Base-by-base conservation (phyloP, 2,113 vertebrate species). In the Podarcis cretensis region DNA sequence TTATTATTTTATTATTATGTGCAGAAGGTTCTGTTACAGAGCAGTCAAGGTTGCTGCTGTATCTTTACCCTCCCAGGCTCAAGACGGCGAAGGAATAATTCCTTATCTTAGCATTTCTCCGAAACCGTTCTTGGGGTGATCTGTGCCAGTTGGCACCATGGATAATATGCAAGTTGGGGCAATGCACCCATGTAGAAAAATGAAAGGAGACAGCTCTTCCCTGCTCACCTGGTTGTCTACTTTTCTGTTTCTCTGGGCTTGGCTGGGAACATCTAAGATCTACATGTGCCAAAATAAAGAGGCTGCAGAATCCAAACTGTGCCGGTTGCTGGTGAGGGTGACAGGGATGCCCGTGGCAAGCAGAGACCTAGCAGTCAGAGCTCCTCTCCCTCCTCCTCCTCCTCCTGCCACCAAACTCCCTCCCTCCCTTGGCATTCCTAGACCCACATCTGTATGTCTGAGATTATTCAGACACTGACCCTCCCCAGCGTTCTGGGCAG, bases 401-500 rank as follows among this genome's bases (percentile, higher is more conserved):
- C 1, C 0, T 3, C 79, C 14, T 66, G 68, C 30, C 81, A n/a
- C 20, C 13, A 35, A 77, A 54, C 23, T 48, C 80, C 90, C 73
- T 84, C 13, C 2, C 7, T 90, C 27, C 35, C 89, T 76, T 81
- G 81, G 77, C 9, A 69, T 79, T 69, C 83, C 85, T 65, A 30
- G 66, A 20, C 65, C 63, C 3, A 63, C 43, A 40, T 91, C 37
- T 57, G 80, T 35, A 81, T 40, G 27, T 59, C 32, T 74, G 48
- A 90, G 83, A 84, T 95, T 95, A 96, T 95, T 96, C 92, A 96
- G 91, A 89, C 88, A 5, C 74, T 0, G 5, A 93, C 89, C 80
- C 84, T 63, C 78, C 90, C 84, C 0, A 0, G 37, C 89, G 81
- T 73, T 92, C 86, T 85, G 84, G 87, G 90, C 88, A 93, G 85